A percentile compares a stretch with the other conserved stretches of the same genome.
Evolutionary conservation across 1,140 invertebrate species (phyloP).

Genomic region (Drosophila eugracilis): DNA sequence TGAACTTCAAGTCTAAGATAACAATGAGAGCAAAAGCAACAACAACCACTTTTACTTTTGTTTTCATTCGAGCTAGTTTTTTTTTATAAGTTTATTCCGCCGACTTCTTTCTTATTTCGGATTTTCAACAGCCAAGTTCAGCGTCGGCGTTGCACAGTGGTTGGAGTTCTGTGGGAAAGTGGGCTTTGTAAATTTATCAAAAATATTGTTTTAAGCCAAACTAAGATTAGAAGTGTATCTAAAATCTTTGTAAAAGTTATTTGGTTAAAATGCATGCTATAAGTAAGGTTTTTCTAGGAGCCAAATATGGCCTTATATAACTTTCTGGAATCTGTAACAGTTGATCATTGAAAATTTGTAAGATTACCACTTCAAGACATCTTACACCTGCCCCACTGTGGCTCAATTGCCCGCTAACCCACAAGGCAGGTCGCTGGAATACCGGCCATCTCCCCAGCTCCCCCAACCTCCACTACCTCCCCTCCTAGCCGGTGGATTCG

Average conservation of each 20-base stretch:
- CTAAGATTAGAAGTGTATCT: no score
- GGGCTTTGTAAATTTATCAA: background rate
- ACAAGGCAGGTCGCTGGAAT: slow-evolving; percentile 34
- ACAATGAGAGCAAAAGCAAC: slow-evolving; percentile 54
- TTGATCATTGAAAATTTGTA: no score
- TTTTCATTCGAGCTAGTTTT: slow-evolving; percentile 37
- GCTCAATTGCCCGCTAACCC: slow-evolving; percentile 22
- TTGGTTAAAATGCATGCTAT: no score
- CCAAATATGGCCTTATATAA: no score
- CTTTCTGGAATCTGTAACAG: no score
- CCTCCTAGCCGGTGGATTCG: background rate
- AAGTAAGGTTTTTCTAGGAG: no score
- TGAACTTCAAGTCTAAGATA: slow-evolving; percentile 41
- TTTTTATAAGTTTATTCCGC: slow-evolving; percentile 12
- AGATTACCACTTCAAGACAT: no score
- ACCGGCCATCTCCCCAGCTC: slow-evolving; percentile 15
- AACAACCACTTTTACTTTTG: slow-evolving; percentile 79
- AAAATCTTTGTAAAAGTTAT: no score
- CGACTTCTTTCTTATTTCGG: slow-evolving; percentile 45
- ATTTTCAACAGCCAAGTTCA: slow-evolving; percentile 77
- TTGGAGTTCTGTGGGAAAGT: background rate
- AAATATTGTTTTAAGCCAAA: no score
- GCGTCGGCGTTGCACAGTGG: slow-evolving; percentile 55
- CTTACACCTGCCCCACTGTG: slow-evolving; percentile 16
- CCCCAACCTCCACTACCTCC: background rate